Evolutionary conservation across 2,888 invertebrate genomes (phyloP).

Genomic region (Drosophila anceps): DNA sequence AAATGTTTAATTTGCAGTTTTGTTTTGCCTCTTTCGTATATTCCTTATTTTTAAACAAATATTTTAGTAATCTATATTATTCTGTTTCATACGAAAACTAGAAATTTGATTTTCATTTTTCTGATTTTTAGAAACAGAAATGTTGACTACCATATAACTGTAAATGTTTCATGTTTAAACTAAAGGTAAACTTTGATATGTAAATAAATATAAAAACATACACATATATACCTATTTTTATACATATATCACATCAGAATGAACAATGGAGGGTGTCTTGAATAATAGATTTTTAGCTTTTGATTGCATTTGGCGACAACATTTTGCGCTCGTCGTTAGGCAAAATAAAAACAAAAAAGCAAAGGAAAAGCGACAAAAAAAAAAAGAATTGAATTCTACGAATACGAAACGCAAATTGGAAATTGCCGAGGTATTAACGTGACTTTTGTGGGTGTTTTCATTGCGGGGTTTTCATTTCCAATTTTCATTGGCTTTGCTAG

Average conservation of each 20-base stretch:
- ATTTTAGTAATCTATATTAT: neutral
- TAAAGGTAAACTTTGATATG: neutral
- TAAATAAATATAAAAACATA: neutral
- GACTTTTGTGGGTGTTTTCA: slow-evolving; percentile 54
- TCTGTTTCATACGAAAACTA: neutral
- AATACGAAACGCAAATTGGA: slow-evolving; percentile 62
- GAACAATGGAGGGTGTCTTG: slow-evolving; percentile 63
- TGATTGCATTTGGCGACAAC: slow-evolving; percentile 69
- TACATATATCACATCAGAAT: slow-evolving; percentile 37
- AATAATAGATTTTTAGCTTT: slow-evolving; percentile 76
- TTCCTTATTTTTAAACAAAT: neutral
- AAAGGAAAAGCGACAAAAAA: slow-evolving; percentile 29
- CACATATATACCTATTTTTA: neutral
- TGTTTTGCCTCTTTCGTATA: neutral
- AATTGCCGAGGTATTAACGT: slow-evolving; percentile 59
- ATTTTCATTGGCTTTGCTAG: slow-evolving; percentile 44
- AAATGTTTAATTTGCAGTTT: neutral
- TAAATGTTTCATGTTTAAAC: neutral
- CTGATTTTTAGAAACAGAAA: neutral
- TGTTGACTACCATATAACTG: neutral
- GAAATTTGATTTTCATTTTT: neutral
- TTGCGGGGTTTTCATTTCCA: slow-evolving; percentile 34
- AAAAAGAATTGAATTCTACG: slow-evolving; percentile 55
- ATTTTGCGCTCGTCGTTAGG: slow-evolving; percentile 32
- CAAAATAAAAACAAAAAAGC: neutral